Percentiles rank a stretch among this genome's conserved stretches.
Conservation (phyloP, 2,888 invertebrate genomes). For the Baccha elongata region DNA sequence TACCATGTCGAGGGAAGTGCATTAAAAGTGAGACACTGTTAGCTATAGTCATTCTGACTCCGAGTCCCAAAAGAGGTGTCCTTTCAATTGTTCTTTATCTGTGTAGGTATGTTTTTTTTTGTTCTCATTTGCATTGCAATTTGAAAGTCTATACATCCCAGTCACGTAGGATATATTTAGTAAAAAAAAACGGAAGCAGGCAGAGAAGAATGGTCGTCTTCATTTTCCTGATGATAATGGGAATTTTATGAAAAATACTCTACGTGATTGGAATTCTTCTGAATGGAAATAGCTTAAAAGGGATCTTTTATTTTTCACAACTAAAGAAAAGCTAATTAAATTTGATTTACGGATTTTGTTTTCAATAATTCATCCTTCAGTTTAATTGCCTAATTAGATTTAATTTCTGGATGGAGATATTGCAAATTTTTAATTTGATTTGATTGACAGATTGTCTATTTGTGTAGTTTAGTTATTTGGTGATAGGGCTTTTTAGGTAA, state of each 20-base stretch:
- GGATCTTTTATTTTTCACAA: not conserved
- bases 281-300: constrained; percentile 9
- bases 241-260: constrained; percentile 64
- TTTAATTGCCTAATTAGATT: not conserved
- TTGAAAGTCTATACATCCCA: constrained; percentile 49
- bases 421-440: too few relatives aligned
- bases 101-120: constrained; percentile 25
- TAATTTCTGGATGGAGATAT: too few relatives aligned
- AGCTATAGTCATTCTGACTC: constrained; percentile 31
- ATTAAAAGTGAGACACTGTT: constrained; percentile 55
- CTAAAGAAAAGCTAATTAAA: constrained; percentile 4
- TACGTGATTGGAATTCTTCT: constrained; percentile 66
- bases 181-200: not conserved
- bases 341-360: not conserved
- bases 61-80: constrained; percentile 42
- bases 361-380: not conserved
- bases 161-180: constrained; percentile 52
- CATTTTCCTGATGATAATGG: constrained; percentile 61
- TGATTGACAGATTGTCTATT: too few relatives aligned
- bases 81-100: constrained; percentile 31
- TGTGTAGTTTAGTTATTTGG: too few relatives aligned
- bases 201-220: constrained; percentile 6
- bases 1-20: constrained; percentile 18
- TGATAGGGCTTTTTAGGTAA: too few relatives aligned
- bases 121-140: constrained; percentile 70